Evolutionary conservation across 2,113 vertebrate genomes (phyloP).

Genomic region (Oryzias celebensis): DNA sequence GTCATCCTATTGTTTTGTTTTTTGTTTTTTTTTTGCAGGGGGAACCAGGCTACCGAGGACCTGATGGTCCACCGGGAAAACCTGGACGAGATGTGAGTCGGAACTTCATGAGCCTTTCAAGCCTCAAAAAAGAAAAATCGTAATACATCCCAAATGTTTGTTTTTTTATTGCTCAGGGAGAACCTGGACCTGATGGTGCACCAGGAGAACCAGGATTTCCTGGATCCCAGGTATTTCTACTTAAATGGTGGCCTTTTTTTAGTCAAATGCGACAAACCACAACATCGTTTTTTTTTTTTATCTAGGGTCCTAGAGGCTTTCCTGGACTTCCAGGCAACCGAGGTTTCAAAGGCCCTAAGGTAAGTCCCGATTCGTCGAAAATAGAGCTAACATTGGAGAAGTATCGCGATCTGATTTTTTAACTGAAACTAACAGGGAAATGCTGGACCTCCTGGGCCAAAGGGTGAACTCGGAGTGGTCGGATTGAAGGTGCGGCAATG

Average conservation of each 20-base stretch:
- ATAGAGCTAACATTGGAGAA: background rate
- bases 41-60: constrained; percentile 85
- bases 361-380: constrained; percentile 53
- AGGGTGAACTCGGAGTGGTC: constrained; percentile 86
- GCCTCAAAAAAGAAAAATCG: background rate
- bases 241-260: too few relatives aligned
- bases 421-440: constrained; percentile 77
- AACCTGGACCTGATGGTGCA: constrained; percentile 84
- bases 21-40: constrained; percentile 75
- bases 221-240: constrained; percentile 84
- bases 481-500: constrained; percentile 85
- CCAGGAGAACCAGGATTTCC: constrained; percentile 86
- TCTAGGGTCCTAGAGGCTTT: constrained; percentile 85
- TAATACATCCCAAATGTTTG: background rate
- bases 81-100: constrained; percentile 89
- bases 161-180: constrained; percentile 78
- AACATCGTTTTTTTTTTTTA: background rate
- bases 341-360: constrained; percentile 90
- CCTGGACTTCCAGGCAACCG: constrained; percentile 93
- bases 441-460: constrained; percentile 80
- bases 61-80: constrained; percentile 90
- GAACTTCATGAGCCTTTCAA: background rate
- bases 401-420: background rate
- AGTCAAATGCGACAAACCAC: too few relatives aligned
- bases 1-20: background rate